phyloP scores from a whole-genome alignment of 92 coral and sea anemone genomes.

The Palythoa caribaeorum region DNA sequence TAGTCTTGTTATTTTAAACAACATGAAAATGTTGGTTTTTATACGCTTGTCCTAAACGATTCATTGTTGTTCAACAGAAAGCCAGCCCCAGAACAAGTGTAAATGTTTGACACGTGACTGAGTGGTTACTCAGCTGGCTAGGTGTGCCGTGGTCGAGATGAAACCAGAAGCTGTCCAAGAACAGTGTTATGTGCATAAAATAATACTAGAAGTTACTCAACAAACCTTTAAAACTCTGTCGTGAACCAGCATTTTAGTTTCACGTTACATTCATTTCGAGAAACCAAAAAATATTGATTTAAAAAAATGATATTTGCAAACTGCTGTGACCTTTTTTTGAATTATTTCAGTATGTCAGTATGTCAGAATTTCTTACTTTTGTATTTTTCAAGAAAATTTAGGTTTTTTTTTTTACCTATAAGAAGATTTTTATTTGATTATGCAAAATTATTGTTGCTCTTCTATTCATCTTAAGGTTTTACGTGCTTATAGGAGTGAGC shows the following conservation, averaged over 20 bases:
- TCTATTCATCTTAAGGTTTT: no score
- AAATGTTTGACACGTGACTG: neutral
- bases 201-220: neutral
- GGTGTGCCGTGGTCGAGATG: neutral
- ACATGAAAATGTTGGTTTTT: neutral
- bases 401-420: no score
- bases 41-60: neutral
- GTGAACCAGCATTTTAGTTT: conserved; percentile 13
- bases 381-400: no score
- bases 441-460: no score
- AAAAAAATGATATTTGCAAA: neutral
- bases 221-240: neutral
- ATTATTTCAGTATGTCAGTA: no score
- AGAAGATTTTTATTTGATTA: no score
- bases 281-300: neutral
- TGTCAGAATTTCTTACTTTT: no score
- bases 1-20: no score
- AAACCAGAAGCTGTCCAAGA: conserved; percentile 9
- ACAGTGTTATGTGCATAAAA: conserved; percentile 11
- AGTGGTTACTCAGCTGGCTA: neutral
- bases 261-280: neutral
- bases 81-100: conserved; percentile 45
- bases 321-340: no score
- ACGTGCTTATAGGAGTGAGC: no score
- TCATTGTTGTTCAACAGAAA: conserved; percentile 6